These are phyloP conservation scores for Patagioenas fasciata DNA, from an alignment of 2,113 vertebrate species.

Conservation along the genomic window DNA sequence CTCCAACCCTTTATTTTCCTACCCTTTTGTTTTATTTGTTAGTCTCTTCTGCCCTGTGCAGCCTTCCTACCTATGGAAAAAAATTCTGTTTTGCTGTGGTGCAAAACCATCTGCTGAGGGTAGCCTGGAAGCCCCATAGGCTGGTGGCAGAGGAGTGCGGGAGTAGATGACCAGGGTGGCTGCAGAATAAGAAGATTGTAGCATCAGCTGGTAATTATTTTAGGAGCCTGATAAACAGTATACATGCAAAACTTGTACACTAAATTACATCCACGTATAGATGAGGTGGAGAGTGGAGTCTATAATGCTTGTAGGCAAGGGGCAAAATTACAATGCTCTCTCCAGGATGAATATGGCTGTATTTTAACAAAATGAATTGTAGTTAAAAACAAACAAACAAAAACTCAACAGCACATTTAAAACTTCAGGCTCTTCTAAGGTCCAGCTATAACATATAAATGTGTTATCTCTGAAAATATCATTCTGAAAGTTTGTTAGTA, in stretches of 20 bases:
- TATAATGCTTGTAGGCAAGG: not conserved
- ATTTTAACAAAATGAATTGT: not conserved
- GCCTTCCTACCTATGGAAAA: not conserved
- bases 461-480: not conserved
- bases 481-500: not conserved
- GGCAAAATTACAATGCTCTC: not conserved
- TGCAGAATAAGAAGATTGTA: not conserved
- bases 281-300: not conserved
- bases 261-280: not conserved
- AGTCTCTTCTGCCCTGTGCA: not conserved
- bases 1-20: not conserved
- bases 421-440: not conserved
- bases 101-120: not conserved
- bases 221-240: not conserved
- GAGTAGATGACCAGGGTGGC: accelerated
- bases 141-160: not conserved
- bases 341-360: not conserved
- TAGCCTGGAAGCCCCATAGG: not conserved
- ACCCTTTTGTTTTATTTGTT: not conserved
- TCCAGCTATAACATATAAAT: not conserved
- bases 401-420: not conserved
- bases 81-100: not conserved
- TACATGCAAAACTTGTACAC: not conserved
- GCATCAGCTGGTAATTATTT: not conserved
- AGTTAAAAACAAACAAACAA: not conserved